Evolutionary conservation across 2,113 vertebrate species (phyloP), one percentile per base, ranked within the genome.

Genomic region (Mesembrinibis cayennensis): DNA sequence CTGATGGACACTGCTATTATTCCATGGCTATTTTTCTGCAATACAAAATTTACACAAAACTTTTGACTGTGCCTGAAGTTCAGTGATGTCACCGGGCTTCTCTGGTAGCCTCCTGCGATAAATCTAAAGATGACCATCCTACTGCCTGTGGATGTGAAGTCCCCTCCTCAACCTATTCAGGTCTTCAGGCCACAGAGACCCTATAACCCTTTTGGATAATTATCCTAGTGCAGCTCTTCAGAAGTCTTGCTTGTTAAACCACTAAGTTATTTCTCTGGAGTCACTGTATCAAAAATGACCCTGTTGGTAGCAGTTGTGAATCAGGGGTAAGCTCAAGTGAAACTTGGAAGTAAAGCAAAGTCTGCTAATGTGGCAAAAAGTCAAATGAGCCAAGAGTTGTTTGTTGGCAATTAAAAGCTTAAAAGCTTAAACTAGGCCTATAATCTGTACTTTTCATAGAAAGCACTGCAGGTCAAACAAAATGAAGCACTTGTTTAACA

Each of bases 381-480:
- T 78, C 90, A 94, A 93, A 91, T 62, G 65, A 89, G 36, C 58
- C 70, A 82, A 45, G 62, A 91, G 58, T 56, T 93, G 74, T 82
- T 95, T 89, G 82, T 79, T 85, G 87, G 70, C 78, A 95, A 95
- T 91, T 97, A 89, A 94, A 95, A 95, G 87, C 61, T 91, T 95
- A 91, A 91, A 94, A 87, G 69, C 77, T 97, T 93, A 95, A 89
- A 82, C 49, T 55, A 94, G 94, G 77, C 61, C 58, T 77, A 29
- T 85, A 93, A 94, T 83, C 89, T 93, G 73, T 66, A 82, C 84
- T 93, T 91, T 77, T 85, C 2, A 0, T 66, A 52, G 87, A 53
- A 93, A 94, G 13, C 58, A 61, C 69, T 76, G 30, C 56, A 73
- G 42, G 62, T 77, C 66, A 52, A 38, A 61, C 19, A n/a, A 89